Evolutionary conservation across 2,797 vertebrate species (phyloP), one percentile per base, ranked within the genome.

Genomic region (Amniataba percoides): DNA sequence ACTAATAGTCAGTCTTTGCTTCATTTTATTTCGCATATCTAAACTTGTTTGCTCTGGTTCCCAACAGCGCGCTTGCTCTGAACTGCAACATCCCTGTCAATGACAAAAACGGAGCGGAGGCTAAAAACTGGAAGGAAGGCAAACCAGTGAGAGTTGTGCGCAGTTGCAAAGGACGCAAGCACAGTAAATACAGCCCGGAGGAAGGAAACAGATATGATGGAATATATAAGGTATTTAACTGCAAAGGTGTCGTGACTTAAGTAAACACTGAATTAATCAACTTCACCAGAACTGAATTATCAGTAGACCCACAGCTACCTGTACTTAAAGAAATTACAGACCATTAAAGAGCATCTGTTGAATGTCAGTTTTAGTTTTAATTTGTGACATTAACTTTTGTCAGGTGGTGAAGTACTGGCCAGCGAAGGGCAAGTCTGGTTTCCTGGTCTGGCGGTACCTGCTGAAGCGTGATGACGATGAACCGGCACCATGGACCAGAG

Each of bases 361-460:
- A 31, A 31, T 5, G 27, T 31, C 27, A 31, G 27, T 31, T 31
- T 23, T 64, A 62, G 23, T 5, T 39, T 61, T 8, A 46, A 4
- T 34, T 25, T 3, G n/a, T 36, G 7, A 12, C 2, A 11, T 42
- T 53, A 7, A 19, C 13, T 70, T 75, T 13, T 3, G 56, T 69
- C 77, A 99, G 98, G 96, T 99, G 1, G 98, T 96, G 27, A 97
- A 98, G 80, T 99, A 99, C 86, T 99, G 98, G 98, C 98, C 98
- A 0, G 98, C 97, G 75, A 99, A 96, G 0, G 98, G 98, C 0
- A 99, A 99, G 68, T 99, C 98, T 0, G 98, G 98, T 5, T 99
- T 99, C 82, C 83, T 99, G 1, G 98, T 99, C 4, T 99, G 98
- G 98, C 93, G 98, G 25, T 99, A 99, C 74, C 86, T 99, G 45